A percentile compares a stretch with the other conserved stretches of the same genome.
Conservation (phyloP, 2,888 invertebrate genomes). For the Xiphydria camelus region DNA sequence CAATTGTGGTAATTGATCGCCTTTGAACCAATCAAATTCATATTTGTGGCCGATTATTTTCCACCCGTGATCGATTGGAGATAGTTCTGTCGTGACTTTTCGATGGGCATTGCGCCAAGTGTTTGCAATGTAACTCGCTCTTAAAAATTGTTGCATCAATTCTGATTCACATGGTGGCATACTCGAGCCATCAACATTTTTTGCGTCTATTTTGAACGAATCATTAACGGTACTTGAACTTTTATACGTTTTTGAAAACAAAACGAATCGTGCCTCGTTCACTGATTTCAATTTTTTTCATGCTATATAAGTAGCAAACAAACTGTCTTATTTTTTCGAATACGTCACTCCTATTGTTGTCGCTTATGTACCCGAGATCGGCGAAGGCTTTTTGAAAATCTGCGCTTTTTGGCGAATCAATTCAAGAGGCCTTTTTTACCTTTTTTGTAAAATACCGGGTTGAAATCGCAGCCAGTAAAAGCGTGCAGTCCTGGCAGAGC, state of each 20-base stretch:
- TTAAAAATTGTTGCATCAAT: slow-evolving; percentile 14
- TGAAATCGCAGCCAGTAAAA: slow-evolving; percentile 12
- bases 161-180: slow-evolving; percentile 17
- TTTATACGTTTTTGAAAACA: too few species aligned
- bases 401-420: slow-evolving; percentile 14
- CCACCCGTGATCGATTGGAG: slow-evolving; percentile 6
- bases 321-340: too few species aligned
- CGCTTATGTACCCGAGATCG: slow-evolving; percentile 10
- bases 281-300: too few species aligned
- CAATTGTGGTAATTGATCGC: slow-evolving; percentile 4
- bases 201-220: slow-evolving; percentile 5
- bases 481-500: slow-evolving; percentile 13
- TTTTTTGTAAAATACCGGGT: too few species aligned
- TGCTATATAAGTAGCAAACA: too few species aligned
- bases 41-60: not conserved
- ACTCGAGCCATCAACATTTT: slow-evolving; percentile 16
- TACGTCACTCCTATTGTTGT: slow-evolving; percentile 24
- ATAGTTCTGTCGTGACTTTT: slow-evolving; percentile 3
- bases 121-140: slow-evolving; percentile 13
- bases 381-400: slow-evolving; percentile 15
- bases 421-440: too few species aligned
- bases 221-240: slow-evolving; percentile 6
- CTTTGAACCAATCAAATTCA: slow-evolving; percentile 11
- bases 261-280: too few species aligned
- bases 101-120: slow-evolving; percentile 10